Conservation (phyloP, 37 sponge, comb jelly and placozoan genomes). For the Hexactinellida sp. region DNA sequence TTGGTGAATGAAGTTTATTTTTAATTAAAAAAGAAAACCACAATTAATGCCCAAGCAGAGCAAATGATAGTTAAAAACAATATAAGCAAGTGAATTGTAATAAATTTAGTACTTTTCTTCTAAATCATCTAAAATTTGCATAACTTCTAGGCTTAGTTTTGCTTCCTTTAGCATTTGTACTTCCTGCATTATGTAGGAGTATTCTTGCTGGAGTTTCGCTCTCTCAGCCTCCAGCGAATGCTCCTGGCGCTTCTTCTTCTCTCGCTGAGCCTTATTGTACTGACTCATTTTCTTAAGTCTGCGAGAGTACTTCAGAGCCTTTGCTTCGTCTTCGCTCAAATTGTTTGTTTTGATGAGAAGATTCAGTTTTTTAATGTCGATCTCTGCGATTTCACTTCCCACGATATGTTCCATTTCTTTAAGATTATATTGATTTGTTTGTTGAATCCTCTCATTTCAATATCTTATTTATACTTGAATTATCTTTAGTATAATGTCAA, state of each 20-base stretch:
- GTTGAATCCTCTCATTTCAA: not conserved
- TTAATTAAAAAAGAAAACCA: too few relatives aligned
- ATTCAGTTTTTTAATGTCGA: slow-evolving; percentile 2
- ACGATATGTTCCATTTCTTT: not conserved
- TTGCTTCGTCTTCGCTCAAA: not conserved
- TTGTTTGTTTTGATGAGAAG: not conserved
- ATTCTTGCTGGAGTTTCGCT: not conserved
- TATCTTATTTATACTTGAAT: not conserved
- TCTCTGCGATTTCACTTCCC: not conserved
- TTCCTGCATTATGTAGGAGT: not conserved
- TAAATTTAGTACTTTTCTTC: not conserved
- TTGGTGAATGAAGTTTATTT: too few relatives aligned
- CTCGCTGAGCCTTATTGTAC: not conserved
- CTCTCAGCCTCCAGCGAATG: not conserved
- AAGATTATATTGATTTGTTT: not conserved
- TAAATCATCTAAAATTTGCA: slow-evolving; percentile 11
- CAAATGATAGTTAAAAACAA: too few relatives aligned
- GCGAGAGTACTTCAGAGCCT: not conserved
- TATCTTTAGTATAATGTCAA: not conserved
- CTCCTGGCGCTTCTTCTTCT: slow-evolving; percentile 6
- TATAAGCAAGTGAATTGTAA: too few relatives aligned
- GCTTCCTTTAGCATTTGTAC: slow-evolving; percentile 6
- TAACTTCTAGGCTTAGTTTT: not conserved
- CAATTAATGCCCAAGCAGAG: too few relatives aligned
- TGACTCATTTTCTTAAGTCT: slow-evolving; percentile 11